Evolutionary conservation across 2,113 vertebrate genomes (phyloP), one percentile per base, ranked within the genome.

Genomic region (Dromaius novaehollandiae): DNA sequence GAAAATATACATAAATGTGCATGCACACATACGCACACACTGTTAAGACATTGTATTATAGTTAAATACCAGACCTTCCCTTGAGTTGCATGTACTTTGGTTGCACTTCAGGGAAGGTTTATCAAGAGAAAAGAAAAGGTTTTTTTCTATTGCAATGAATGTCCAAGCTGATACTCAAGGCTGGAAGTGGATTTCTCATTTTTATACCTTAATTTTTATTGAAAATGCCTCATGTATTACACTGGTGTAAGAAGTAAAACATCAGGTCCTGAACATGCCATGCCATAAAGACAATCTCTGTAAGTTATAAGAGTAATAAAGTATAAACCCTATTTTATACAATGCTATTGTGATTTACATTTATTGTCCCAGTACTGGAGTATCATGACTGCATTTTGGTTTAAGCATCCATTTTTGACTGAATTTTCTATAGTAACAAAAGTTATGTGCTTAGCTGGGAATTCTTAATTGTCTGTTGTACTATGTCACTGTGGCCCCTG

Each of bases 51-150:
- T 26, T 56, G 63, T 50, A 9, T 86, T 11, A 13, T 14, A 88
- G 89, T 69, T 91, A 84, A 96, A 95, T 56, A 76, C 51, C 89
- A 95, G 82, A 81, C 60, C 65, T 90, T 95, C 61, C 90, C 73
- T 84, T 76, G 76, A 94, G 85, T 20, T 94, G 26, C 17, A 28
- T 36, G 0, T 3, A 6, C 44, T 85, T 91, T 11, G 21, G 80
- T 18, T 75, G 65, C 50, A 22, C 32, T 93, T 61, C 88, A 88
- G 64, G 55, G 63, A 36, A 68, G 79, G 56, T 56, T 86, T 51
- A 92, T 76, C 91, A 83, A 90, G 68, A 51, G 70, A 36, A 70
- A 93, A 90, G 65, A 10, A 30, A 17, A 32, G 32, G 17, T 60
- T 38, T 44, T 80, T 86, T 68, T 11, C 76, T 61, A 5, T 9